Conservation (phyloP, 2,888 invertebrate genomes). For the Sesia apiformis region DNA sequence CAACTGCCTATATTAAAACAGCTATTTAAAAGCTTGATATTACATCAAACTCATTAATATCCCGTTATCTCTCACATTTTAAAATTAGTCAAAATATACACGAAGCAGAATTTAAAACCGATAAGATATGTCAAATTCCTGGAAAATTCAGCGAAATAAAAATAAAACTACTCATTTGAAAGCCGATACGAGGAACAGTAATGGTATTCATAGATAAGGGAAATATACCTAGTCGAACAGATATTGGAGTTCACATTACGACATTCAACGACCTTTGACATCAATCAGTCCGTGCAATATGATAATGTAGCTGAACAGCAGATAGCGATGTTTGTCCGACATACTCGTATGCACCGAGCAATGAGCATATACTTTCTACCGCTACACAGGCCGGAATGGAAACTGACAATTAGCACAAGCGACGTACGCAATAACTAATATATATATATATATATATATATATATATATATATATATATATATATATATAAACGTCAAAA, state of each 20-base stretch:
- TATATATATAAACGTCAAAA: no score
- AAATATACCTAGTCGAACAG: constrained; percentile 1
- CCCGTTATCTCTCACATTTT: no score
- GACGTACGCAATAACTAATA: no score
- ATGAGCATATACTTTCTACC: background rate
- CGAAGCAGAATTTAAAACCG: no score
- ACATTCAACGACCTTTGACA: constrained; percentile 39
- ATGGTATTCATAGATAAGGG: constrained; percentile 8
- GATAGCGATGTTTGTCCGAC: constrained; percentile 14
- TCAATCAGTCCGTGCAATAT: constrained; percentile 40
- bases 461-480: no score
- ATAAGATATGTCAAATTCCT: no score
- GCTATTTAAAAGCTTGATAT: no score
- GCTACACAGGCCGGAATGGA: no score
- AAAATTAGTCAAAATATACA: no score
- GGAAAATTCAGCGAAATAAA: background rate
- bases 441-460: no score
- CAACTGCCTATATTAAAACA: background rate
- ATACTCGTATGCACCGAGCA: background rate
- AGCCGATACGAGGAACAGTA: constrained; percentile 3
- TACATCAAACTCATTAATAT: no score
- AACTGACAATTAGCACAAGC: no score
- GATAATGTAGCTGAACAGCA: constrained; percentile 21
- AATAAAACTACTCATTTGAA: background rate
- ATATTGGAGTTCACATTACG: constrained; percentile 9